Conservation (phyloP, 2,888 invertebrate genomes). For the Pocota personata region DNA sequence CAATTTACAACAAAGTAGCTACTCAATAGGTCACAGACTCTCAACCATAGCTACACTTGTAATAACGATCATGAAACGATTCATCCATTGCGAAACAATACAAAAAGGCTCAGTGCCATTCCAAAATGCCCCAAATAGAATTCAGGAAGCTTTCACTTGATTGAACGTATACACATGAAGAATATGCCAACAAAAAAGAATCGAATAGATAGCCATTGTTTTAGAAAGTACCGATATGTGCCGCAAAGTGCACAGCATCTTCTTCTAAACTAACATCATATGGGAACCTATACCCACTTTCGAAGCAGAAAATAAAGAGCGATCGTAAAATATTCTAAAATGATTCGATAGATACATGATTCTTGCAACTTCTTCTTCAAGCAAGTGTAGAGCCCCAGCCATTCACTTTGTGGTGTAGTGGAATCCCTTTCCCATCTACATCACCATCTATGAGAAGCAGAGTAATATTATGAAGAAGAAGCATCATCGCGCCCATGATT, state of each 20-base stretch:
- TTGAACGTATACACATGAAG: slow-evolving; percentile 27
- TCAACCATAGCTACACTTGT: neutral
- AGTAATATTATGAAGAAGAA: slow-evolving; percentile 4
- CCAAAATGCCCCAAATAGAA: slow-evolving; percentile 67
- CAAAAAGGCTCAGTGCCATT: slow-evolving; percentile 12
- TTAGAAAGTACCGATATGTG: slow-evolving; percentile 67
- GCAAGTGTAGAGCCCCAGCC: slow-evolving; percentile 40
- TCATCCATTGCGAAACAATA: neutral
- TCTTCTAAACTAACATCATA: slow-evolving; percentile 42
- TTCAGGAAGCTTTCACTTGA: slow-evolving; percentile 71
- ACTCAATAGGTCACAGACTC: slow-evolving; percentile 1
- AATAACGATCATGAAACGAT: neutral
- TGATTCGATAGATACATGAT: slow-evolving; percentile 51
- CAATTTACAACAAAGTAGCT: neutral
- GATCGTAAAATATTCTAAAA: slow-evolving; percentile 68
- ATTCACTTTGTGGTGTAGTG: slow-evolving; percentile 58
- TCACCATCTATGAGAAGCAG: slow-evolving; percentile 28
- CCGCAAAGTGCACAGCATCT: slow-evolving; percentile 40
- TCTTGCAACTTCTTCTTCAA: slow-evolving; percentile 27
- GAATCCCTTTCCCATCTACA: slow-evolving; percentile 68
- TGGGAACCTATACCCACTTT: slow-evolving; percentile 43
- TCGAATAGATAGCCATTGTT: slow-evolving; percentile 61
- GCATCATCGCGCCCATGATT: slow-evolving; percentile 63
- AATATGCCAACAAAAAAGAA: neutral
- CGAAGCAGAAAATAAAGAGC: slow-evolving; percentile 29